These are phyloP conservation scores for Melangyna quadrimaculata DNA, from an alignment of 2,888 invertebrate species.

Conservation along the genomic window DNA sequence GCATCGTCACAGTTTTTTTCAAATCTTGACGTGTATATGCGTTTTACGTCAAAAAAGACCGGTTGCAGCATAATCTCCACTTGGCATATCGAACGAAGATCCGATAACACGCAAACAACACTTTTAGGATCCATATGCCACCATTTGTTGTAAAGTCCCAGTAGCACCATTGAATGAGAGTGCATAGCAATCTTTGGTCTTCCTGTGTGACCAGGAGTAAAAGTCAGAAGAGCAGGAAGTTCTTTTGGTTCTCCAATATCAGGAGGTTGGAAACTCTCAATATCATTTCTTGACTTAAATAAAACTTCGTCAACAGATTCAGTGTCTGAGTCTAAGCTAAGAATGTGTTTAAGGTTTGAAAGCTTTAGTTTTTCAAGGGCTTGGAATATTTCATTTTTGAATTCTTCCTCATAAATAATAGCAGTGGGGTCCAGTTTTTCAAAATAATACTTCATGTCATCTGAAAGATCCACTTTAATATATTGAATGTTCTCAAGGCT, in stretches of 20 bases:
- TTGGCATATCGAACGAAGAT: slow-evolving; percentile 72
- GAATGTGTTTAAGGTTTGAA: slow-evolving; percentile 35
- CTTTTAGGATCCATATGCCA: slow-evolving; percentile 29
- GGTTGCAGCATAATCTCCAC: slow-evolving; percentile 56
- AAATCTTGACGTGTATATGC: slow-evolving; percentile 51
- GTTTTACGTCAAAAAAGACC: slow-evolving; percentile 59
- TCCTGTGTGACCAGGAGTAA: slow-evolving; percentile 71
- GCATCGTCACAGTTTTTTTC: background rate
- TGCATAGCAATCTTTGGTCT: slow-evolving; percentile 65
- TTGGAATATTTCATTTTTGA: too few relatives aligned
- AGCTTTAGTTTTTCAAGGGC: too few relatives aligned
- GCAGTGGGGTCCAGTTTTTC: too few relatives aligned
- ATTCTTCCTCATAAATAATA: too few relatives aligned
- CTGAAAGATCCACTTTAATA: too few relatives aligned
- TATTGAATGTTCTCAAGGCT: too few relatives aligned
- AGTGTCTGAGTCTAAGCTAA: slow-evolving; percentile 2
- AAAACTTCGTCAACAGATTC: background rate
- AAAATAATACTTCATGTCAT: too few relatives aligned
- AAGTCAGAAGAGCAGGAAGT: slow-evolving; percentile 56
- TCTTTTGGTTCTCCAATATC: slow-evolving; percentile 45
- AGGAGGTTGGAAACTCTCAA: slow-evolving; percentile 10
- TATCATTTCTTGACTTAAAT: background rate
- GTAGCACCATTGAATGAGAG: slow-evolving; percentile 60
- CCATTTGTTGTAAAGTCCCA: slow-evolving; percentile 55
- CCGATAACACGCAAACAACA: slow-evolving; percentile 56